These are phyloP conservation scores for Neolamprologus fasciatus DNA, from an alignment of 2,113 vertebrate genomes.

Conservation along the genomic window DNA sequence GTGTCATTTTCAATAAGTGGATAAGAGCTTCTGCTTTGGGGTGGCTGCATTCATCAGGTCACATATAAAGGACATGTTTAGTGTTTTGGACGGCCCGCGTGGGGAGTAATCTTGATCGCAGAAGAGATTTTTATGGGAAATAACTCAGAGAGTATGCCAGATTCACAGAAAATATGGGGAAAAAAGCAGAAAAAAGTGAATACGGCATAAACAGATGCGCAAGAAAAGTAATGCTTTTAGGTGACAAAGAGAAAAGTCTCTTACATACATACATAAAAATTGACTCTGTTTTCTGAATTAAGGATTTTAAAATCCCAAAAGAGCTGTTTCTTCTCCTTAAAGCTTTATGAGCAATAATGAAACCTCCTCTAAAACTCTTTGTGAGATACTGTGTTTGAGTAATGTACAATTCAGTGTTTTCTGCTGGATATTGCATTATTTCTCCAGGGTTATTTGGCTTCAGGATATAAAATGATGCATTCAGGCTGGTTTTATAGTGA, in stretches of 20 bases:
- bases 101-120: background rate
- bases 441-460: background rate
- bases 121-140: background rate
- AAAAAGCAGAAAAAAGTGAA: background rate
- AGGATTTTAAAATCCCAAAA: background rate
- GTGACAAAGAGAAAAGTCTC: background rate
- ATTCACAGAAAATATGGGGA: background rate
- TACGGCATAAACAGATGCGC: background rate
- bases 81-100: background rate
- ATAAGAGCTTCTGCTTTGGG: background rate
- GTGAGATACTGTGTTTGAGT: background rate
- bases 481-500: background rate
- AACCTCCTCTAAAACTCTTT: background rate
- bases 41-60: background rate
- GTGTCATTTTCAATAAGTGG: conserved; percentile 37
- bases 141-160: background rate
- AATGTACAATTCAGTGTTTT: background rate
- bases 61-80: background rate
- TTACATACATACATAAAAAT: background rate
- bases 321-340: background rate
- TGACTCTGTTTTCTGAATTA: background rate
- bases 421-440: background rate
- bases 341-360: background rate
- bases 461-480: background rate
- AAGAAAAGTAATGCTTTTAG: background rate